These are phyloP conservation scores for Cephalopholis sonnerati DNA, from an alignment of 2,113 vertebrate genomes.

Conservation along the genomic window DNA sequence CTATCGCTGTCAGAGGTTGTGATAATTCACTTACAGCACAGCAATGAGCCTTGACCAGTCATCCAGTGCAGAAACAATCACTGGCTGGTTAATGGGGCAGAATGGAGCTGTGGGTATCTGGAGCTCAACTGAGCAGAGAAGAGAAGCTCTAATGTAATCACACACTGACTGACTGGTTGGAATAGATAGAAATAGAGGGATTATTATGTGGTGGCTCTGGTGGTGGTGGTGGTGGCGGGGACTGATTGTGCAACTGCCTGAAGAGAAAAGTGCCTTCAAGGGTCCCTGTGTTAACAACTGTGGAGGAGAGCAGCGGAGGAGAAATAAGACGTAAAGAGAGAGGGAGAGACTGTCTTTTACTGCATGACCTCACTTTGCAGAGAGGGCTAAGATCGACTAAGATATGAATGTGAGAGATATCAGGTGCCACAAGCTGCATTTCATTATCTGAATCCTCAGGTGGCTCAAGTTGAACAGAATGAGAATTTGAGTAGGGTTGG, in stretches of 20 bases:
- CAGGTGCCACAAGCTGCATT: background rate
- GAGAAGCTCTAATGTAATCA: slow-evolving; percentile 62
- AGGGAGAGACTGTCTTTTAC: background rate
- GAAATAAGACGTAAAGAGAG: background rate
- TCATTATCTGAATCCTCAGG: background rate
- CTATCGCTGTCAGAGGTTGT: background rate
- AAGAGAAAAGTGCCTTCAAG: slow-evolving; percentile 35
- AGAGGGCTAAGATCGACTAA: background rate
- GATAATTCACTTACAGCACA: slow-evolving; percentile 16
- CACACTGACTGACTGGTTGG: slow-evolving; percentile 26
- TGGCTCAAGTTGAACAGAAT: background rate
- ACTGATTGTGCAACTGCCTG: slow-evolving; percentile 35
- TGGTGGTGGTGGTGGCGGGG: background rate
- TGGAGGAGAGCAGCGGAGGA: background rate
- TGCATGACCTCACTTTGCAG: background rate
- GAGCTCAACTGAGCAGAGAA: slow-evolving; percentile 44
- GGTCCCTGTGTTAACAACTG: slow-evolving; percentile 25
- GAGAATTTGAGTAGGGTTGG: background rate
- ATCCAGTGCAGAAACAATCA: slow-evolving; percentile 48
- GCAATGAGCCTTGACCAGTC: slow-evolving; percentile 26
- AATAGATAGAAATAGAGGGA: slow-evolving; percentile 44
- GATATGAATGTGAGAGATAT: background rate
- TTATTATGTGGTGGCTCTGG: slow-evolving; percentile 41
- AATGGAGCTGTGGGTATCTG: slow-evolving; percentile 59
- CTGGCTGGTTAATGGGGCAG: slow-evolving; percentile 55